phyloP scores from a whole-genome alignment of 2,888 invertebrate genomes.

The Eilema griseolum region DNA sequence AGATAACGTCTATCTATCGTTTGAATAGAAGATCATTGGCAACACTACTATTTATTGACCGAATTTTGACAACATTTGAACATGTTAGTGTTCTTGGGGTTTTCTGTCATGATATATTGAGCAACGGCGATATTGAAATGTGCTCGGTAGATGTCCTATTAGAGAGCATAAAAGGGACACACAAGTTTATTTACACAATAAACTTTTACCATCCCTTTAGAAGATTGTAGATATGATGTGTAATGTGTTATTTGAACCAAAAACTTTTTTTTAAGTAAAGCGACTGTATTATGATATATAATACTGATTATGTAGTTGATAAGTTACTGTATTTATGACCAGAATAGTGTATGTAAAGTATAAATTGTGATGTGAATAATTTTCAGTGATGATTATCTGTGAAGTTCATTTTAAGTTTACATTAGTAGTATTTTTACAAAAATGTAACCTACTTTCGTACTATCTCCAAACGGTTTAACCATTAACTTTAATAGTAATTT shows the following conservation, averaged over 20 bases:
- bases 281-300: background rate
- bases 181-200: too few relatives aligned
- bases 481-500: background rate
- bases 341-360: background rate
- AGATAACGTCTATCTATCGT: too few relatives aligned
- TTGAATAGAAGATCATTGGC: too few relatives aligned
- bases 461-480: background rate
- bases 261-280: background rate
- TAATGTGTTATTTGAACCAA: background rate
- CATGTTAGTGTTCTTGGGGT: too few relatives aligned
- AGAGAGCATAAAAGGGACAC: background rate
- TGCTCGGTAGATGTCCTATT: too few relatives aligned
- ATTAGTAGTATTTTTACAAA: background rate
- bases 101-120: too few relatives aligned
- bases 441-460: background rate
- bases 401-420: background rate
- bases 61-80: too few relatives aligned
- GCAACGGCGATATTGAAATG: too few relatives aligned
- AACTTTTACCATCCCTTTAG: background rate
- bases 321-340: background rate
- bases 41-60: too few relatives aligned
- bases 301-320: background rate
- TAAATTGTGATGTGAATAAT: constrained; percentile 4
- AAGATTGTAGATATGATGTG: background rate
- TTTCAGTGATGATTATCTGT: constrained; percentile 4